Evolutionary conservation across 2,113 vertebrate genomes (phyloP), one percentile per base, ranked within the genome.

Genomic region (Protobothrops mucrosquamatus): DNA sequence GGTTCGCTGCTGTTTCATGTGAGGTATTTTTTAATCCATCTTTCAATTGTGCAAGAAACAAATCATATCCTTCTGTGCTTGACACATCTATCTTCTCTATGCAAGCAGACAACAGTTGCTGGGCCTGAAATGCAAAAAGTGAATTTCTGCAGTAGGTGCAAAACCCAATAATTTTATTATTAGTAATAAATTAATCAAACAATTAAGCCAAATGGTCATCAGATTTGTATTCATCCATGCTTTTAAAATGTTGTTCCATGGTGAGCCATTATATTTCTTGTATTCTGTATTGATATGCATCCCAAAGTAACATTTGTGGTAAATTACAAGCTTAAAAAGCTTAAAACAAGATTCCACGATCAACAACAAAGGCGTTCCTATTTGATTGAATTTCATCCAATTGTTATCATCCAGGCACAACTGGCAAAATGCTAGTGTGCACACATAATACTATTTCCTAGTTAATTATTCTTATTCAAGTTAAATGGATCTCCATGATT

Each of bases 11-110:
- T 18, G 99, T 99, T 98, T 99, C 99, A 23, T 99, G 99, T 97
- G 99, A 99, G 98, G 98, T 99, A 98, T 99, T 99, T 98, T 99
- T 99, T 97, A 99, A 98, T 95, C 99, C 99, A 97, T 99, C 99
- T 98, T 99, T 99, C 94, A 99, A 98, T 96, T 99, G 99, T 92
- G 97, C 98, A 96, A 99, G 98, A 95, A 99, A 99, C 94, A 99
- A 98, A 96, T 99, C 99, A 89, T 99, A 99, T 93, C 99, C 99
- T 96, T 99, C 99, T 14, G 98, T 99, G 97, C 98, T 98, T 93
- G 99, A 99, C 97, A 99, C 98, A 93, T 99, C 99, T 94, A 99
- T 97, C 97, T 99, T 99, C 97, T 99, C 99, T 98, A 98, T 96
- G 96, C 99, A 99, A 87, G 99, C 99, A 74, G 98, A 99, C 94